Percentiles rank a stretch among this genome's conserved stretches.
Evolutionary conservation across 2,797 vertebrate species (phyloP).

Genomic region (Kryptopterus vitreolus): DNA sequence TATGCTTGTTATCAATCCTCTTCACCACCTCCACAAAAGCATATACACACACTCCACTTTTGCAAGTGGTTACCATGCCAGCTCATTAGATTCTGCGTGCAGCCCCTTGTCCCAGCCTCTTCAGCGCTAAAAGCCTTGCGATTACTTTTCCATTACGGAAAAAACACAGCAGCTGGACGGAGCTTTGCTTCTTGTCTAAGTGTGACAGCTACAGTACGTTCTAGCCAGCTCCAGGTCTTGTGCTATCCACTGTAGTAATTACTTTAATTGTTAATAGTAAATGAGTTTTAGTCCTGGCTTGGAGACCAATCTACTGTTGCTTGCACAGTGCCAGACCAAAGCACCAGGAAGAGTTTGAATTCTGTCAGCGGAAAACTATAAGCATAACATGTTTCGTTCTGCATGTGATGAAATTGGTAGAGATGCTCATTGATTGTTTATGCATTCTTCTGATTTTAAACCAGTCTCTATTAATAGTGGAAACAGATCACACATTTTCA

Average conservation of each 20-base stretch:
- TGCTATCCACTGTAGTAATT: constrained; percentile 30
- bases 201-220: constrained; percentile 30
- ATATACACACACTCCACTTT: neutral
- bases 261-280: constrained; percentile 42
- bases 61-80: constrained; percentile 27
- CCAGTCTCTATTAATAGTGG: too few relatives aligned
- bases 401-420: too few relatives aligned
- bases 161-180: constrained; percentile 15
- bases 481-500: too few relatives aligned
- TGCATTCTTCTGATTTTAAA: neutral
- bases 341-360: neutral
- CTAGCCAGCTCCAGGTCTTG: constrained; percentile 29
- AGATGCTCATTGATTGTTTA: too few relatives aligned
- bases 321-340: neutral
- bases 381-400: neutral
- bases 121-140: constrained; percentile 21
- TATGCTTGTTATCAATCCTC: neutral
- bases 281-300: constrained; percentile 3
- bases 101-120: constrained; percentile 11
- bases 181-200: constrained; percentile 25
- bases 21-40: neutral
- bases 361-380: neutral
- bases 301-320: constrained; percentile 13
- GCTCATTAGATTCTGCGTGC: constrained; percentile 28
- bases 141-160: constrained; percentile 38